Evolutionary conservation across 2,113 vertebrate genomes (phyloP).

Genomic region (Murina feae): DNA sequence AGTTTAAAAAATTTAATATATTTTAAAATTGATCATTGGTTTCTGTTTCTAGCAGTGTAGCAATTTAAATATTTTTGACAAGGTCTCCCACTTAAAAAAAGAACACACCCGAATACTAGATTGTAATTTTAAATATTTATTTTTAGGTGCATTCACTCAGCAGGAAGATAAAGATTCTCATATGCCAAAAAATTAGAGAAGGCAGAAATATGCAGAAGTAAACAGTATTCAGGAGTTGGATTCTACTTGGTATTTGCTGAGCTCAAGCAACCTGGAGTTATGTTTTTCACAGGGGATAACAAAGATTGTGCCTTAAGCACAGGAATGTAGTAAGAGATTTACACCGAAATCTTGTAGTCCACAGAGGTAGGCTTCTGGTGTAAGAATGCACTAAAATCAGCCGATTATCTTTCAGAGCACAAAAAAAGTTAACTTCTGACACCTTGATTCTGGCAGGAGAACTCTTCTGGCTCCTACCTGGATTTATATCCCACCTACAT

Average conservation of each 20-base stretch:
- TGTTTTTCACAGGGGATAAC: background rate
- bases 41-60: background rate
- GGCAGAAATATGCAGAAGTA: background rate
- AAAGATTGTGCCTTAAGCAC: background rate
- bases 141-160: background rate
- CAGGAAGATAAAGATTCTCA: background rate
- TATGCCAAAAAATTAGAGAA: background rate
- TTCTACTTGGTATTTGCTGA: background rate
- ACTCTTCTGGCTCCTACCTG: background rate
- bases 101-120: background rate
- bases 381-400: background rate
- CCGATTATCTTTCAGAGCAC: background rate
- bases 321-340: background rate
- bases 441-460: background rate
- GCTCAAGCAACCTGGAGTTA: background rate
- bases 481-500: background rate
- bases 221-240: background rate
- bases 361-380: background rate
- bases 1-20: background rate
- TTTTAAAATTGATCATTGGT: background rate
- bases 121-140: conserved; percentile 20
- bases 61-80: background rate
- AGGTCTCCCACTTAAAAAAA: background rate
- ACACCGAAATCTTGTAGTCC: background rate
- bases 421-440: background rate